Conservation (phyloP, 2,113 vertebrate genomes). For the Bothrops jararaca region DNA sequence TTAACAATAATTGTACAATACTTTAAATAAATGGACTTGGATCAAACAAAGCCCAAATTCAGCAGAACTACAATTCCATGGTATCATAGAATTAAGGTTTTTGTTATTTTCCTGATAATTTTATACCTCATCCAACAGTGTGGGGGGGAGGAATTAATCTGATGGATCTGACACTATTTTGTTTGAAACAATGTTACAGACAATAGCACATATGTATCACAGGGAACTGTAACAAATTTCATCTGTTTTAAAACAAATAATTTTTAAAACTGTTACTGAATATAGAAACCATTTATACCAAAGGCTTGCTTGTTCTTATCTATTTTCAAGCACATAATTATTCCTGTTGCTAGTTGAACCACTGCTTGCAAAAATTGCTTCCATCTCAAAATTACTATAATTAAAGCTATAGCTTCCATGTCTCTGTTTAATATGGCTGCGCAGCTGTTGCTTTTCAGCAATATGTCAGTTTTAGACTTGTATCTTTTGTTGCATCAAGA, state of each 20-base stretch:
- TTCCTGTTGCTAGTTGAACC: background rate
- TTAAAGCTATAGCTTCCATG: background rate
- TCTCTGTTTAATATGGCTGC: background rate
- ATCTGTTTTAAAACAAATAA: background rate
- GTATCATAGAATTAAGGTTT: background rate
- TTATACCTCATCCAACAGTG: background rate
- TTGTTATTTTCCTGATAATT: background rate
- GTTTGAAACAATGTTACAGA: background rate
- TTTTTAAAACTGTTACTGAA: background rate
- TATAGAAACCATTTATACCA: background rate
- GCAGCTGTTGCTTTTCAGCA: background rate
- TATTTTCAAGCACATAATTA: background rate
- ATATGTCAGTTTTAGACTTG: background rate
- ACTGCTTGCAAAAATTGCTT: background rate
- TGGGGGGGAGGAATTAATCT: too few relatives aligned
- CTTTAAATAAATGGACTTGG: background rate
- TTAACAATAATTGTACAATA: background rate
- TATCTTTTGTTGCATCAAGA: background rate
- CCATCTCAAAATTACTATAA: background rate
- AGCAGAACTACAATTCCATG: background rate
- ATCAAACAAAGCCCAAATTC: background rate
- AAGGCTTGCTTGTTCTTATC: background rate
- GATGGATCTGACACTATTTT: background rate
- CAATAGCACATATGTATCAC: background rate
- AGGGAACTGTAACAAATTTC: background rate